These are phyloP conservation scores for Micromys minutus DNA, from an alignment of 2,113 vertebrate species.

Conservation along the genomic window DNA sequence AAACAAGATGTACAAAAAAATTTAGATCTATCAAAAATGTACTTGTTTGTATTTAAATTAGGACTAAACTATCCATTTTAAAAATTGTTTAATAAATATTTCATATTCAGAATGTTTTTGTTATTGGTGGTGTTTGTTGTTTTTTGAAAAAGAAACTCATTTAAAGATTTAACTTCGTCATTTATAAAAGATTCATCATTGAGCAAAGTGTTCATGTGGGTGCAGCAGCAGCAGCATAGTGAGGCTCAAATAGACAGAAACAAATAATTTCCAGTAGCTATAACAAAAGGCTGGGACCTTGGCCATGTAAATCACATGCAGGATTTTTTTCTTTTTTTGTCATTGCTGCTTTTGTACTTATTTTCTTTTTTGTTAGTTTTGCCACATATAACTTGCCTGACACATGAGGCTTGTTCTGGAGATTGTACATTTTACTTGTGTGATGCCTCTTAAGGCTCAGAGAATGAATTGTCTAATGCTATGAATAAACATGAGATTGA, in stretches of 20 bases:
- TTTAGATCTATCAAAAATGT: not conserved
- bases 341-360: too few relatives aligned
- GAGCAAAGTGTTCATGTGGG: conserved; percentile 66
- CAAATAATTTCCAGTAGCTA: conserved; percentile 23
- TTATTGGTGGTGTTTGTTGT: conserved; percentile 51
- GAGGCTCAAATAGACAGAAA: conserved; percentile 23
- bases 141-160: conserved; percentile 41
- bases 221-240: conserved; percentile 7
- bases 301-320: not conserved
- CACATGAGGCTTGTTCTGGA: too few relatives aligned
- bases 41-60: not conserved
- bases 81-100: conserved; percentile 60
- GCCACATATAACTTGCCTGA: too few relatives aligned
- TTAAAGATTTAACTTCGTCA: not conserved
- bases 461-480: too few relatives aligned
- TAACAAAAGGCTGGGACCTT: not conserved
- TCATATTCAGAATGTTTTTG: conserved; percentile 52
- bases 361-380: not conserved
- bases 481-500: not conserved
- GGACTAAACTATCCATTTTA: not conserved
- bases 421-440: not conserved
- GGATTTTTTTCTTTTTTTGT: too few relatives aligned
- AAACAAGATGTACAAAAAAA: not conserved
- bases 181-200: not conserved
- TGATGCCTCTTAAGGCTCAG: not conserved